Conservation (phyloP, 2,888 invertebrate genomes). For the Eupeodes latifasciatus region DNA sequence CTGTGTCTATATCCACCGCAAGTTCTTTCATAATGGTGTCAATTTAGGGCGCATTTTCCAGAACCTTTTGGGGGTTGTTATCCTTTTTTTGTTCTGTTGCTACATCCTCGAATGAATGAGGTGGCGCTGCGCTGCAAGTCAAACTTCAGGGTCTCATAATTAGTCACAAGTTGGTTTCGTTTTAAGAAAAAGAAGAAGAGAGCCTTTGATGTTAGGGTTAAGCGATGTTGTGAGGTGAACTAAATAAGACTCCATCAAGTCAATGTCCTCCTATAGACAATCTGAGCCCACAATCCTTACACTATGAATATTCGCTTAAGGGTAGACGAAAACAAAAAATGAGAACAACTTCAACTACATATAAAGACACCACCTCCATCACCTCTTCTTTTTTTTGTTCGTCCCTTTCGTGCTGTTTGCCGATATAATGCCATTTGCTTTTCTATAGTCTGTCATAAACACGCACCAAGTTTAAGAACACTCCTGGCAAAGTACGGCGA, state of each 20-base stretch:
- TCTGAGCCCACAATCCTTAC: not conserved
- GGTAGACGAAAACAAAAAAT: not conserved
- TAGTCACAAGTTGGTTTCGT: conserved; percentile 31
- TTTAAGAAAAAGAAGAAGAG: not conserved
- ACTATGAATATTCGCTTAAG: not conserved
- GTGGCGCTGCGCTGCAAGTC: conserved; percentile 44
- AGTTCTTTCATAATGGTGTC: conserved; percentile 59
- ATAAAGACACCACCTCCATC: not conserved
- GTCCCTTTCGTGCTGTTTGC: not conserved
- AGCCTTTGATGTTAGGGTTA: conserved; percentile 42
- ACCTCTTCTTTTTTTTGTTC: not conserved
- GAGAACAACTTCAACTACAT: not conserved
- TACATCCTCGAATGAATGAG: conserved; percentile 39
- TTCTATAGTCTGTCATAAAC: not conserved
- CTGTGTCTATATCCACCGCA: conserved; percentile 16
- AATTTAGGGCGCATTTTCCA: conserved; percentile 61
- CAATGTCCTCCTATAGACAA: conserved; percentile 28
- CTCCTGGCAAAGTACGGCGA: conserved; percentile 6
- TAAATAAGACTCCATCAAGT: conserved; percentile 1
- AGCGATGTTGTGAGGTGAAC: not conserved
- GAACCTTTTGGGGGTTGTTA: conserved; percentile 2
- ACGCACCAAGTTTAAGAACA: conserved; percentile 17
- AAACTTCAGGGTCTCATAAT: conserved; percentile 44
- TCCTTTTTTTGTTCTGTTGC: not conserved
- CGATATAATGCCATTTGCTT: conserved; percentile 1